These are phyloP conservation scores for Oasisia sp. DNA, from an alignment of 2,888 invertebrate species.

Conservation along the genomic window DNA sequence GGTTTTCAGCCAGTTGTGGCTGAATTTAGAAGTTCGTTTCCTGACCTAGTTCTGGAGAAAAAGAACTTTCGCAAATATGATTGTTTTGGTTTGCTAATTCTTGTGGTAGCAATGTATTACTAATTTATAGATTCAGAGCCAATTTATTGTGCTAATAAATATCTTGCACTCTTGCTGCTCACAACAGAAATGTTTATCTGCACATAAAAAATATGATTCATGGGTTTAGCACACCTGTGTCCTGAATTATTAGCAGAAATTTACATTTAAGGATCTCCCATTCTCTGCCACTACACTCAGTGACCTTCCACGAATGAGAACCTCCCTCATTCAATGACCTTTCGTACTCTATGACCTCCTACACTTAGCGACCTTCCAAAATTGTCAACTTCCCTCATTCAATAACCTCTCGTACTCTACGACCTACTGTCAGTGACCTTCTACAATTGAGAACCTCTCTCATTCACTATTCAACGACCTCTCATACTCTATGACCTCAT, in stretches of 20 bases:
- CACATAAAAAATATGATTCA: neutral
- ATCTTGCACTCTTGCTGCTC: neutral
- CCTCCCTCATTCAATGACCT: no score
- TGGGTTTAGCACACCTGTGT: neutral
- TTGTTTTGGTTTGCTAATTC: neutral
- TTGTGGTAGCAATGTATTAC: neutral
- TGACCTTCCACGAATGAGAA: no score
- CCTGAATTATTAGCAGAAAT: neutral
- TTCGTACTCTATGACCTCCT: no score
- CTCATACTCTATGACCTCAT: no score
- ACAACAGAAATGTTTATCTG: neutral
- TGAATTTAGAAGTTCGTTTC: neutral
- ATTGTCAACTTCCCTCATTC: no score
- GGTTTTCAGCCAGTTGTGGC: neutral
- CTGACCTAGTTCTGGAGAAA: neutral
- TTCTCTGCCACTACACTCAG: no score
- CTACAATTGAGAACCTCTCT: neutral
- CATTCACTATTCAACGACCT: no score
- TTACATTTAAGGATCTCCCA: neutral
- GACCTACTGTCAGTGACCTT: neutral
- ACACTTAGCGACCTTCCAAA: no score
- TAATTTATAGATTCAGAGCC: conserved; percentile 1
- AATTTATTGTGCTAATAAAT: neutral
- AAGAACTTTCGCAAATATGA: neutral
- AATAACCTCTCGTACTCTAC: no score